Evolutionary conservation across 2,888 invertebrate genomes (phyloP), one percentile per base, ranked within the genome.

Genomic region (Augochlorella aurata): DNA sequence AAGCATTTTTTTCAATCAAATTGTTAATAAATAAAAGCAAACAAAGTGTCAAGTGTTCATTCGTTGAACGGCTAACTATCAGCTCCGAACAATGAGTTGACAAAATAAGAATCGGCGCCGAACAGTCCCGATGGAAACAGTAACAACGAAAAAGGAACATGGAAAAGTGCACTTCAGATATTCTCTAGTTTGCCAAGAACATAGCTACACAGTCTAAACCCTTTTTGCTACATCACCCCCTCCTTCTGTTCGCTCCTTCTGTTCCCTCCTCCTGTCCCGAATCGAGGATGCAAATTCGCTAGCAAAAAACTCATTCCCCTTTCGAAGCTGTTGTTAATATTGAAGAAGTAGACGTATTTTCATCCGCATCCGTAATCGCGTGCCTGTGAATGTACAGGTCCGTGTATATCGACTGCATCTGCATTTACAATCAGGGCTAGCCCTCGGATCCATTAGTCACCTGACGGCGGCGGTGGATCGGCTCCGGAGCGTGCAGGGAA

Each of bases 361-460:
- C 38, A 73, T 73, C 50, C 63, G 38, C 63, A 29, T 38, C 38
- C 44, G 68, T 68, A 73, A 65, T 73, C 70, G 61, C 49, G 58
- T 24, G 75, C 63, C 49, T n/a, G 72, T 67, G 71, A 44, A 65
- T 69, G 72, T 77, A 74, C 58, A 68, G 58, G 68, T 54, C 65
- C 24, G 70, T 44, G 81, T 84, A 83, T 85, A 81, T 78, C 83
- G 86, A 67, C 84, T 80, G 83, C 75, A 88, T 88, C 88, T 88
- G 88, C 88, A 88, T 88, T 88, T 88, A 88, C 88, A 88, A 88
- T 88, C 73, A 78, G 74, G 80, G 68, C 78, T 79, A 82, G 85
- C 87, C 81, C 82, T 82, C 81, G 83, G 77, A 83, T 88, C 87
- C 88, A 88, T 88, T 88, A 88, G 87, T 88, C 88, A 88, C 74